Conservation (phyloP, 2,797 vertebrate genomes). For the Cephalopachus bancanus region DNA sequence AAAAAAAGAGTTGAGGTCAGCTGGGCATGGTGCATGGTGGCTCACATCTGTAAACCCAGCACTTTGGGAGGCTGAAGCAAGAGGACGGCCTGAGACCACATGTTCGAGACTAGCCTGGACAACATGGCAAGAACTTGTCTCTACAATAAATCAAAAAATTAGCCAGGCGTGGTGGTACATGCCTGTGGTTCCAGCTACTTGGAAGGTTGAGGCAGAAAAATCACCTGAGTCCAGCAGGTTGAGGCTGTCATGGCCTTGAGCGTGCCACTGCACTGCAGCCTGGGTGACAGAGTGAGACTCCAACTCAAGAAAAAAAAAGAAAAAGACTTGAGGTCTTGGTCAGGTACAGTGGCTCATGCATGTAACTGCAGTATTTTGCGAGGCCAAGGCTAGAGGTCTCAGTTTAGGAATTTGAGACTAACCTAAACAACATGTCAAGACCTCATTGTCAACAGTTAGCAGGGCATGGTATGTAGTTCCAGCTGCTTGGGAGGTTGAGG, state of each 20-base stretch:
- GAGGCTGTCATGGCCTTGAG: background rate
- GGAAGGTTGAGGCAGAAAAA: background rate
- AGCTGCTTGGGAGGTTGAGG: background rate
- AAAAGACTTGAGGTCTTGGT: background rate
- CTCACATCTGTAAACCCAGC: background rate
- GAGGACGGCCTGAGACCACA: background rate
- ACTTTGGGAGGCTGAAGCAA: background rate
- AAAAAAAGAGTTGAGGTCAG: too few species aligned
- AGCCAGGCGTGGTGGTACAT: too few species aligned
- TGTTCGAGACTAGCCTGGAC: too few species aligned
- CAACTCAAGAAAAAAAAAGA: background rate
- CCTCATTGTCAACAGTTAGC: too few species aligned
- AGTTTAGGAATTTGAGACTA: too few species aligned
- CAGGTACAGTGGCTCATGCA: too few species aligned
- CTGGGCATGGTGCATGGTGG: background rate
- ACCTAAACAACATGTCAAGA: too few species aligned
- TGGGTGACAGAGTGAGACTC: background rate
- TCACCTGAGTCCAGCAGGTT: fast-evolving
- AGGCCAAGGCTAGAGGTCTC: too few species aligned
- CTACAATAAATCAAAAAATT: background rate
- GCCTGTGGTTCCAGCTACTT: background rate
- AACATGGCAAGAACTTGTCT: too few species aligned
- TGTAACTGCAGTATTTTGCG: too few species aligned
- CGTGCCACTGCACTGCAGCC: background rate
- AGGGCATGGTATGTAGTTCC: background rate